Evolutionary conservation across 23 tunicate species (phyloP).

Genomic region (Ascidia mentula): DNA sequence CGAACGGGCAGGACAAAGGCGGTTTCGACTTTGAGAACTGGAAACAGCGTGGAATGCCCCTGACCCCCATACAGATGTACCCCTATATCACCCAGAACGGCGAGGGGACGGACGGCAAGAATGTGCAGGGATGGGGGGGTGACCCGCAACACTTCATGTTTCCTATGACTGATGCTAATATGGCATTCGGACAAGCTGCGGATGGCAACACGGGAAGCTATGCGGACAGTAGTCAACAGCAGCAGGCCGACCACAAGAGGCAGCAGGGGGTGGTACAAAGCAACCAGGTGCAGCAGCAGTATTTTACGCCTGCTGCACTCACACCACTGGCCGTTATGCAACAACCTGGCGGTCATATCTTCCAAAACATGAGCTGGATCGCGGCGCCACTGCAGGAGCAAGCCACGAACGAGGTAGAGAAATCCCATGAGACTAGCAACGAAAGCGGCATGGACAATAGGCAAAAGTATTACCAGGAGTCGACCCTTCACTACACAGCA

Average conservation of each 20-base stretch:
- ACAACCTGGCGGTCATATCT: slow-evolving; percentile 35
- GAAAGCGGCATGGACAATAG: not conserved
- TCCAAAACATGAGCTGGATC: slow-evolving; percentile 56
- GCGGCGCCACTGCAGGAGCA: slow-evolving; percentile 29
- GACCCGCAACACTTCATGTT: slow-evolving; percentile 67
- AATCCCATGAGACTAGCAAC: not conserved
- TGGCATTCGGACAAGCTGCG: not conserved
- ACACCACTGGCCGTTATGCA: slow-evolving; percentile 75
- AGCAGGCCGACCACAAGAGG: not conserved
- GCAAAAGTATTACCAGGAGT: slow-evolving; percentile 1
- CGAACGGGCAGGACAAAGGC: slow-evolving; percentile 53
- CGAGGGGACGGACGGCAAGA: slow-evolving; percentile 27
- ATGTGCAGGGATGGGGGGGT: slow-evolving; percentile 21
- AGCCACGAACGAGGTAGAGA: not conserved
- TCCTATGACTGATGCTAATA: slow-evolving; percentile 45
- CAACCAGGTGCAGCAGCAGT: slow-evolving; percentile 48
- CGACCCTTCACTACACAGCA: not conserved
- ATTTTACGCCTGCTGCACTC: slow-evolving; percentile 54
- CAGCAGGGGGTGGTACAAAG: slow-evolving; percentile 2
- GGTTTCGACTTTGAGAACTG: slow-evolving; percentile 68
- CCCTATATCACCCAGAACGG: slow-evolving; percentile 54
- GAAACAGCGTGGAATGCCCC: slow-evolving; percentile 54
- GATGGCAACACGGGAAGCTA: slow-evolving; percentile 7
- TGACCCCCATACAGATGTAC: slow-evolving; percentile 84
- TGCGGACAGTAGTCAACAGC: slow-evolving; percentile 6